Percentiles rank a stretch among this genome's conserved stretches.
Evolutionary conservation across 1,140 invertebrate genomes (phyloP).

Genomic region (Galleria mellonella): DNA sequence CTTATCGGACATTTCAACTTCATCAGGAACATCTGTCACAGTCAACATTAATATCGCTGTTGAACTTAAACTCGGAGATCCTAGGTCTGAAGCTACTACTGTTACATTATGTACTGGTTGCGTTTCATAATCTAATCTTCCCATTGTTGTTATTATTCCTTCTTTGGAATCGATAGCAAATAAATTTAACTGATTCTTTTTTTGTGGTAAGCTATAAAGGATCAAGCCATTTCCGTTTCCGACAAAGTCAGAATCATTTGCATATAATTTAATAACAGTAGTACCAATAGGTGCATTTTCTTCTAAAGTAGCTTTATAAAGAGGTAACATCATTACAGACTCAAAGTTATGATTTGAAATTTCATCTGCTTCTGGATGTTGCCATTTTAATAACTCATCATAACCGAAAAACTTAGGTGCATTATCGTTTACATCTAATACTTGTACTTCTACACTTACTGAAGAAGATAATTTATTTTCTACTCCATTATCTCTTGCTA

Average conservation of each 20-base stretch:
- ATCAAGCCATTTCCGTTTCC: constrained; percentile 90
- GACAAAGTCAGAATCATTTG: constrained; percentile 89
- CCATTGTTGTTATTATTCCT: constrained; percentile 84
- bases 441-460: constrained; percentile 86
- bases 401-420: constrained; percentile 83
- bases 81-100: constrained; percentile 88
- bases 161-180: constrained; percentile 88
- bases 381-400: constrained; percentile 75
- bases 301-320: constrained; percentile 81
- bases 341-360: constrained; percentile 73
- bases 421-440: constrained; percentile 88
- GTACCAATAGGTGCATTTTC: constrained; percentile 83
- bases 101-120: constrained; percentile 82
- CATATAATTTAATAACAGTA: constrained; percentile 82
- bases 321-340: constrained; percentile 75
- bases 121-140: constrained; percentile 83
- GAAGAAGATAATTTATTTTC: constrained; percentile 78
- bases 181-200: constrained; percentile 77
- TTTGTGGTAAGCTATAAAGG: constrained; percentile 80
- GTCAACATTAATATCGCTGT: constrained; percentile 82
- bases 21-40: constrained; percentile 80
- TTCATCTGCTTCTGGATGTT: constrained; percentile 66
- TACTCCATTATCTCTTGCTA: constrained; percentile 81
- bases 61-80: constrained; percentile 86
- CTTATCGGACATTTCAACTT: constrained; percentile 64